These are phyloP conservation scores for Nematopogon swammerdamellus DNA, from an alignment of 2,888 invertebrate genomes.

Conservation along the genomic window DNA sequence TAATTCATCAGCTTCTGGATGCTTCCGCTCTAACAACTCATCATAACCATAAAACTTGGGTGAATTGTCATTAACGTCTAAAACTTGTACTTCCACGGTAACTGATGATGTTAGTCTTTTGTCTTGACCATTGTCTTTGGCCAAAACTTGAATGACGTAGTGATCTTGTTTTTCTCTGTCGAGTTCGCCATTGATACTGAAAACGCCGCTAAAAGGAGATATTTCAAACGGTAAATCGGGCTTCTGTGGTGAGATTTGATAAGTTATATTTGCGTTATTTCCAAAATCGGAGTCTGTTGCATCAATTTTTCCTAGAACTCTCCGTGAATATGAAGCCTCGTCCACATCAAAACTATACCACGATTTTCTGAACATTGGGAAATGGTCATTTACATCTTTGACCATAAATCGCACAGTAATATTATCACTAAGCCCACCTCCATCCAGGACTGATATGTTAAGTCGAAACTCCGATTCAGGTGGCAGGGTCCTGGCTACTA, in stretches of 20 bases:
- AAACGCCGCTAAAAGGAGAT: conserved; percentile 63
- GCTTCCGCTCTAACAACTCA: conserved; percentile 51
- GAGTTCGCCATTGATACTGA: conserved; percentile 71
- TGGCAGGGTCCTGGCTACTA: conserved; percentile 66
- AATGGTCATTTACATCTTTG: conserved; percentile 79
- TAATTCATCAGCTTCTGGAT: conserved; percentile 41
- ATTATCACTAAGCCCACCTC: conserved; percentile 68
- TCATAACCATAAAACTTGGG: conserved; percentile 78
- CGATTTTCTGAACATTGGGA: conserved; percentile 76
- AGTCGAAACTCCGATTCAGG: conserved; percentile 74
- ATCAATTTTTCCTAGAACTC: conserved; percentile 70
- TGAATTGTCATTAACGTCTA: conserved; percentile 82
- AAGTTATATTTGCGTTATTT: conserved; percentile 74
- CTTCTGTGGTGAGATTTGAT: conserved; percentile 52
- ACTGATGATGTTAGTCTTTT: conserved; percentile 67
- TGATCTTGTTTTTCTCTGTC: conserved; percentile 71
- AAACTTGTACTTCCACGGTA: conserved; percentile 75
- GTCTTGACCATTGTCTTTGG: conserved; percentile 67
- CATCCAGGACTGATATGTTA: conserved; percentile 73
- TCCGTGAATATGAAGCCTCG: conserved; percentile 72
- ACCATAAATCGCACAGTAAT: conserved; percentile 70
- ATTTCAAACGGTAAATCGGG: conserved; percentile 66
- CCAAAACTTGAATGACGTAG: conserved; percentile 69
- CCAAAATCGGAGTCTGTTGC: conserved; percentile 81
- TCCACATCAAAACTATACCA: conserved; percentile 81